Evolutionary conservation across 2,888 invertebrate genomes (phyloP), one percentile per base, ranked within the genome.

Genomic region (Coremacera marginata): DNA sequence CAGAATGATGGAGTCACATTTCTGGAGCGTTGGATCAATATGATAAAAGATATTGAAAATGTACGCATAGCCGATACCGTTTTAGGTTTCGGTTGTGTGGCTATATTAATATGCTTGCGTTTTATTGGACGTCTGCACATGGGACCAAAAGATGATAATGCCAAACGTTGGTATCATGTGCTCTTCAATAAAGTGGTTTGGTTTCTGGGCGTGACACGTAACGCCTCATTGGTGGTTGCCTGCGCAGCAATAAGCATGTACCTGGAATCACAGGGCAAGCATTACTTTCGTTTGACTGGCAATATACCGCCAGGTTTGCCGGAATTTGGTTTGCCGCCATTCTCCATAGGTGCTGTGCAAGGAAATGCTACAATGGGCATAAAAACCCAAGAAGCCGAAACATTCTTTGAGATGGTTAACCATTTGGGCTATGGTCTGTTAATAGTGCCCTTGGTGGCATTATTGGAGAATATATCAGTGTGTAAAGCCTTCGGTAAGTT

Each of bases 381-480:
- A 14, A 81, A 84, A 0, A 73, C 78, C 0, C 83, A 83, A 11
- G 75, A 82, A 0, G 86, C 80, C 0, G 85, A 87, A 65, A 82
- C 80, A 34, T 94, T 95, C 87, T 83, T 92, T 11, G 93, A 95
- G 60, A 95, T 96, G 94, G 90, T 94, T 70, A 91, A 94, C 76
- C 93, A 94, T 88, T 90, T 97, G 84, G 96, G 96, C 65, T 94
- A 95, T 60, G 96, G 96, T 19, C 91, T 97, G 76, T 90, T 95
- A 55, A 95, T 98, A 52, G 92, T 97, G 73, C 96, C 97, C 5
- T 90, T 98, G 31, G 93, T 98, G 84, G 95, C 95, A 27, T 90
- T 98, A 73, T 92, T 98, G 85, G 98, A 98, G 88, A 95, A 96
- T 84, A 95, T 97, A 81, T 95, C 97, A 19, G 96, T 86, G 5